Base-by-base conservation (phyloP, 2,888 invertebrate species). In the Gortyna flavago region DNA sequence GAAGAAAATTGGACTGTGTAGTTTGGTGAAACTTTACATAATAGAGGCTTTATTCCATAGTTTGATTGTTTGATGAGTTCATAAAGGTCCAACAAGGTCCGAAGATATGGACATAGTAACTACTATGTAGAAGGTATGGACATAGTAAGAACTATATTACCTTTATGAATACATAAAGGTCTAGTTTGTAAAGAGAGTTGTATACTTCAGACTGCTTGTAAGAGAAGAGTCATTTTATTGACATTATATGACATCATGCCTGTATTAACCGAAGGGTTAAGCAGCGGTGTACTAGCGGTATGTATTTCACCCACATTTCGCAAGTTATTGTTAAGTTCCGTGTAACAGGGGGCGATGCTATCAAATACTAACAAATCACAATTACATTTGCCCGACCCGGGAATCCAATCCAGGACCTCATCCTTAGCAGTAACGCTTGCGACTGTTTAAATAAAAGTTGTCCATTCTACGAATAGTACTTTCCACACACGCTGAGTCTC, bases 11-110 rank as follows among this genome's bases (percentile, higher is more conserved):
- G 83, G 57, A 59, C 77, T 65, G 57, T 59, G 67, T 68, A 82
- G 82, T 82, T 57, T 83, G 64, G 35, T 21, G 57, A 69, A 67
- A 61, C 41, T 79, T 71, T 48, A 18, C 57, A 83, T 79, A 84
- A 81, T 81, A 62, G 67, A 51, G 67, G 38, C 66, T 83, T 72
- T 51, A 75, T 65, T 74, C 75, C 65, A 59, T 75, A 29, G 0
- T 13, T 79, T 51, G 59, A 59, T 65, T 81, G 59, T 57, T 57
- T 57, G 54, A 57, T 11, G 4, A n/a, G n/a, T 57, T 54, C n/a
- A 1, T 57, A n/a, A 0, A 51, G 8, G 18, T 51, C 21, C 21
- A 21, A 21, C 11, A 57, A n/a, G n/a, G 11, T n/a, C 54, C 11
- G 54, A 54, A 54, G 54, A n/a, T 54, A 54, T 54, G n/a, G 54